Evolutionary conservation across 2,113 vertebrate genomes (phyloP).

Genomic region (Ophiodon elongatus): DNA sequence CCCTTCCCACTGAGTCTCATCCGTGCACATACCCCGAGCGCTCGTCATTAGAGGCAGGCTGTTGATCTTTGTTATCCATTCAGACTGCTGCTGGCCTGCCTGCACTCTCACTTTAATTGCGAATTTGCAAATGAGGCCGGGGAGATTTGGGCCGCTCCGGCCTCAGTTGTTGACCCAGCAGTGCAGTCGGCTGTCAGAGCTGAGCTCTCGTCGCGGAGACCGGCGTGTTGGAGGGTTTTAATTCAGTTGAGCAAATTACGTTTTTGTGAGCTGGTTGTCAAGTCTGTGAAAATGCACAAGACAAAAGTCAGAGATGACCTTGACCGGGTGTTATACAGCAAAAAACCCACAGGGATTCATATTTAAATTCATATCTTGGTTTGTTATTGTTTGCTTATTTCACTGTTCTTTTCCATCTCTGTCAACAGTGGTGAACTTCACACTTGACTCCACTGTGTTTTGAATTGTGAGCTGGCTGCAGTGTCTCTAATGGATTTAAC

Average conservation of each 20-base stretch:
- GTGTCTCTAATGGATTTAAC: slow-evolving; percentile 44
- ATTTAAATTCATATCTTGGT: slow-evolving; percentile 24
- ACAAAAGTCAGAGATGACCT: slow-evolving; percentile 8
- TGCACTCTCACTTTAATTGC: slow-evolving; percentile 68
- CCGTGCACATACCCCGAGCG: slow-evolving; percentile 19
- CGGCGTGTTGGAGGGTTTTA: slow-evolving; percentile 30
- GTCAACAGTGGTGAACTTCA: slow-evolving; percentile 16
- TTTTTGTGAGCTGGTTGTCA: slow-evolving; percentile 1
- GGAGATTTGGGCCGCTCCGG: slow-evolving; percentile 29
- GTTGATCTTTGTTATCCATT: slow-evolving; percentile 77
- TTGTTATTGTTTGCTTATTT: slow-evolving; percentile 42
- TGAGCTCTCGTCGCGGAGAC: slow-evolving; percentile 35
- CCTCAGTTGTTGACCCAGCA: slow-evolving; percentile 50
- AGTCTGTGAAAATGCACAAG: slow-evolving; percentile 1
- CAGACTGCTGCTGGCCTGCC: slow-evolving; percentile 57
- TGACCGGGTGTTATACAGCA: neutral
- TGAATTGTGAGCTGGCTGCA: neutral
- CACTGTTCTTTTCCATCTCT: slow-evolving; percentile 12
- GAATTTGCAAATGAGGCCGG: slow-evolving; percentile 78
- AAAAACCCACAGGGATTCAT: neutral
- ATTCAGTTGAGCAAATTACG: slow-evolving; percentile 51
- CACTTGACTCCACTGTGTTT: slow-evolving; percentile 14
- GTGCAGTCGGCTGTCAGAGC: slow-evolving; percentile 31
- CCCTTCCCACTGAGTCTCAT: slow-evolving; percentile 53
- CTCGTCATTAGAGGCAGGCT: slow-evolving; percentile 73